These are phyloP conservation scores for Pyrocoelia pectoralis DNA, from an alignment of 2,888 invertebrate genomes.

Conservation along the genomic window DNA sequence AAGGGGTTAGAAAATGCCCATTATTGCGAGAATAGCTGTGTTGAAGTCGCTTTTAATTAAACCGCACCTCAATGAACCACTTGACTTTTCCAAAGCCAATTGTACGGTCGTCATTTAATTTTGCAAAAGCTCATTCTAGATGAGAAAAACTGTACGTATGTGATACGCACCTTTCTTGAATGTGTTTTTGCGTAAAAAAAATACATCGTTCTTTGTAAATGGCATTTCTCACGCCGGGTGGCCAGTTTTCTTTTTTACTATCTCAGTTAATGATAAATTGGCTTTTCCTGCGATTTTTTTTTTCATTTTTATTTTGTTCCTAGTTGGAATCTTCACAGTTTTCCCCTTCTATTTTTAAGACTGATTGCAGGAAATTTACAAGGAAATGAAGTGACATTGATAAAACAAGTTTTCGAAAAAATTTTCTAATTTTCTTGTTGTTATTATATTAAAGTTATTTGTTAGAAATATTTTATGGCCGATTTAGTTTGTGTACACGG, in stretches of 20 bases:
- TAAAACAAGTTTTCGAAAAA: constrained; percentile 38
- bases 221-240: constrained; percentile 37
- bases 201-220: constrained; percentile 35
- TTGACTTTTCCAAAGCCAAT: constrained; percentile 43
- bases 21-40: constrained; percentile 43
- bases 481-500: neutral
- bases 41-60: constrained; percentile 47
- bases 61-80: constrained; percentile 43
- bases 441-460: neutral
- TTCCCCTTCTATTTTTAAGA: constrained; percentile 33
- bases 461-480: neutral
- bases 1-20: constrained; percentile 44
- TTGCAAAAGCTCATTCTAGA: constrained; percentile 36
- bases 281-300: constrained; percentile 37
- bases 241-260: constrained; percentile 31
- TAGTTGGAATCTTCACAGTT: constrained; percentile 17
- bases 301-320: constrained; percentile 36
- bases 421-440: constrained; percentile 9
- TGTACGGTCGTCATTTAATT: constrained; percentile 33
- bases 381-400: constrained; percentile 44
- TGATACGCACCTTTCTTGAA: constrained; percentile 11
- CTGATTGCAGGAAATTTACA: constrained; percentile 46
- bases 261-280: constrained; percentile 14
- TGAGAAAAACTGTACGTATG: constrained; percentile 28
- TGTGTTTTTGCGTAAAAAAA: constrained; percentile 15